These are phyloP conservation scores for Leontocebus nigricollis DNA, from an alignment of 2,797 vertebrate species.

Conservation along the genomic window DNA sequence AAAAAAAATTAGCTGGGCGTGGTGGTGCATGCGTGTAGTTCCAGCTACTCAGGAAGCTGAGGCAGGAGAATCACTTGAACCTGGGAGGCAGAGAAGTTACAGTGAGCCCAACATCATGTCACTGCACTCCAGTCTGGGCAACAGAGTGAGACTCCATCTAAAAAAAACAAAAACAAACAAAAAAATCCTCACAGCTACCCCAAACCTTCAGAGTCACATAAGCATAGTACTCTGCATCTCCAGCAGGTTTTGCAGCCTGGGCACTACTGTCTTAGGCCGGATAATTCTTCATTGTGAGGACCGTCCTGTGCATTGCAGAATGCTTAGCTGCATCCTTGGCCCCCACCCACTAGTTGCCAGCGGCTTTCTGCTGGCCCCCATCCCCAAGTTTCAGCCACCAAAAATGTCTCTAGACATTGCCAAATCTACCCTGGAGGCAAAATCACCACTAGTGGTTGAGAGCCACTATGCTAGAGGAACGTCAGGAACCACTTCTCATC, in stretches of 20 bases:
- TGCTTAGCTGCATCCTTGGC: rapidly evolving
- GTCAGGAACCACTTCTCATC: not conserved
- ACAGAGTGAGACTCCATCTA: too few relatives aligned
- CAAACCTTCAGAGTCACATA: not conserved
- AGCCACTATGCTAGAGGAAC: not conserved
- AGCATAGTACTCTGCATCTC: not conserved
- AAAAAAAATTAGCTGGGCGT: too few relatives aligned
- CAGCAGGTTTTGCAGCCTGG: not conserved
- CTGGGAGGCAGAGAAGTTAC: too few relatives aligned
- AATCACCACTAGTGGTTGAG: not conserved
- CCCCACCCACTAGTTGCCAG: not conserved
- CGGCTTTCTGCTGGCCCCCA: too few relatives aligned
- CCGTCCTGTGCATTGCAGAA: rapidly evolving
- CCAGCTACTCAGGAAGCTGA: too few relatives aligned
- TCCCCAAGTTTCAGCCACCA: not conserved
- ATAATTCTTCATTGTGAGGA: not conserved
- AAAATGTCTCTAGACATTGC: not conserved
- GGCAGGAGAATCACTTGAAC: too few relatives aligned
- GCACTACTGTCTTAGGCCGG: rapidly evolving
- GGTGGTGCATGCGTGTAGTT: too few relatives aligned
- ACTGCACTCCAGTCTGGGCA: too few relatives aligned
- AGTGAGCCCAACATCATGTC: too few relatives aligned
- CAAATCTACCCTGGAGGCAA: not conserved
- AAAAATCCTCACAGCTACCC: not conserved
- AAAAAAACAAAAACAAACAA: too few relatives aligned